Evolutionary conservation across 2,113 vertebrate species (phyloP).

Genomic region (Lamprotornis superbus): DNA sequence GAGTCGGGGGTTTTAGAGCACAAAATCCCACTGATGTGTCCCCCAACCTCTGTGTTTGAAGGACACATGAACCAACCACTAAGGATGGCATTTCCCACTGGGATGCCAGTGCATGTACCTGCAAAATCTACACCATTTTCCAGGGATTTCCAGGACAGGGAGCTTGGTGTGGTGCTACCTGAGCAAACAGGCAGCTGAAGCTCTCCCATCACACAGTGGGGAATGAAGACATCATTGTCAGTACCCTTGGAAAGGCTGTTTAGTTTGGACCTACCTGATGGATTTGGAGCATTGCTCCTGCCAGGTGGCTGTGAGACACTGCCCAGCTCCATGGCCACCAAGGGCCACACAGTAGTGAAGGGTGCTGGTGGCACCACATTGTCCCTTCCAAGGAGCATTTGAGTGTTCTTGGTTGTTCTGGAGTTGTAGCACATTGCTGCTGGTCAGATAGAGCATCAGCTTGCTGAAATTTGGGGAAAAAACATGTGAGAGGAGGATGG

Average conservation of each 20-base stretch:
- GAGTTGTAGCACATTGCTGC: background rate
- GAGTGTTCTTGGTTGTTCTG: background rate
- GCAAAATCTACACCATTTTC: background rate
- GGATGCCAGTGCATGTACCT: rapidly evolving
- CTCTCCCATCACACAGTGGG: rapidly evolving
- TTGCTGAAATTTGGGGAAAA: background rate
- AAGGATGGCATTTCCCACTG: background rate
- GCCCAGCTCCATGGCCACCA: rapidly evolving
- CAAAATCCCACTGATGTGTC: background rate
- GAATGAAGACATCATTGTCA: constrained; percentile 42
- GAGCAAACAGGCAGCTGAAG: background rate
- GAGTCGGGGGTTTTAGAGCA: background rate
- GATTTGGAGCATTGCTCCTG: rapidly evolving
- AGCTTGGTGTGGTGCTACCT: background rate
- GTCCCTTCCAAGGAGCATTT: background rate
- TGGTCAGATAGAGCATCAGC: background rate
- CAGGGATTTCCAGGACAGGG: background rate
- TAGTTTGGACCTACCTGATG: background rate
- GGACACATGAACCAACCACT: background rate
- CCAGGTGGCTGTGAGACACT: background rate
- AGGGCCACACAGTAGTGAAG: background rate
- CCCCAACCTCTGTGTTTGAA: background rate
- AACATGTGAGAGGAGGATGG: rapidly evolving
- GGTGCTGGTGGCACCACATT: rapidly evolving
- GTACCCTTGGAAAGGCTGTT: background rate